These are phyloP conservation scores for Aplodontia rufa DNA, from an alignment of 2,113 vertebrate species.

Conservation along the genomic window DNA sequence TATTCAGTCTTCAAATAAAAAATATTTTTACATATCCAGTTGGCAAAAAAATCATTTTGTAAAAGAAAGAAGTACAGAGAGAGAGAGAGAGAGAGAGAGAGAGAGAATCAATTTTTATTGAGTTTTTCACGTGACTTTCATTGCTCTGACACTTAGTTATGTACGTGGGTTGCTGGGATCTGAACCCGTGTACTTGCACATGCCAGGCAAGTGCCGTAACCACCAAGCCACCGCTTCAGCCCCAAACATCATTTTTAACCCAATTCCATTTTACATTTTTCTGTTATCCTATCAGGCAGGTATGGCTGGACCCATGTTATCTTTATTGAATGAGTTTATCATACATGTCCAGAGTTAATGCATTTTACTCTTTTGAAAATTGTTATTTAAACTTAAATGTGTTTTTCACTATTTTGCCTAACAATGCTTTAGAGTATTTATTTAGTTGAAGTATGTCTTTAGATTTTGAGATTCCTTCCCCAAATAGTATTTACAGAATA, in stretches of 20 bases:
- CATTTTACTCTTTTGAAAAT: slow-evolving; percentile 34
- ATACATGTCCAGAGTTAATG: not conserved
- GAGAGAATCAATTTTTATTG: too few species aligned
- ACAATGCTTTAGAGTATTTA: slow-evolving; percentile 41
- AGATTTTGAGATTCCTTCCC: slow-evolving; percentile 67
- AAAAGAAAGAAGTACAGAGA: too few species aligned
- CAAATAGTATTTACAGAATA: slow-evolving; percentile 43
- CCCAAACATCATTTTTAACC: slow-evolving; percentile 40
- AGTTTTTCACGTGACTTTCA: too few species aligned
- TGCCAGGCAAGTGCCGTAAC: too few species aligned
- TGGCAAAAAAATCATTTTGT: not conserved
- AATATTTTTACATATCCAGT: slow-evolving; percentile 45
- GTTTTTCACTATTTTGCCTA: slow-evolving; percentile 69
- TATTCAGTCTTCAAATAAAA: slow-evolving; percentile 41
- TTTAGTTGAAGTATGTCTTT: slow-evolving; percentile 59
- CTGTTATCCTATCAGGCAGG: slow-evolving; percentile 4
- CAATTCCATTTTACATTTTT: slow-evolving; percentile 61
- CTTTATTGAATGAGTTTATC: slow-evolving; percentile 58
- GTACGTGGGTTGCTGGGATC: too few species aligned
- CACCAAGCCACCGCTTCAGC: too few species aligned
- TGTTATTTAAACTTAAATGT: slow-evolving; percentile 66
- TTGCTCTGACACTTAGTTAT: too few species aligned
- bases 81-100: too few species aligned
- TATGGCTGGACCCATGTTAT: not conserved
- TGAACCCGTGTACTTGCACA: too few species aligned